Evolutionary conservation across 2,113 vertebrate species (phyloP).

Genomic region (Notarius quadriscutis): DNA sequence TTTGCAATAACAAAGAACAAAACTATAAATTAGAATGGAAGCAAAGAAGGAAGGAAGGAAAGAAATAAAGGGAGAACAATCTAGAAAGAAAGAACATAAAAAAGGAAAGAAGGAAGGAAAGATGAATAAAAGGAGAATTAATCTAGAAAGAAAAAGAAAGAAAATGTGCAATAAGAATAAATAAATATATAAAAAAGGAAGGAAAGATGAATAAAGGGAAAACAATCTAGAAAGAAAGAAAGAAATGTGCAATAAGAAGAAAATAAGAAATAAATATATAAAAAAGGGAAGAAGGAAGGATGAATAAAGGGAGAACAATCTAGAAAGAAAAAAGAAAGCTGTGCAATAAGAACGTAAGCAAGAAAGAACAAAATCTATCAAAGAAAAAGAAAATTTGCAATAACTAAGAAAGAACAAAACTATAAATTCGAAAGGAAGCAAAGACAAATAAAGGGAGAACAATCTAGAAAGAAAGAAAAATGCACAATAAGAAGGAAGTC

Average conservation of each 20-base stretch:
- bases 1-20: too few relatives aligned
- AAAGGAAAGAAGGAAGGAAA: neutral
- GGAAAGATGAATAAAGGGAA: neutral
- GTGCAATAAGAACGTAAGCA: neutral
- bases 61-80: too few relatives aligned
- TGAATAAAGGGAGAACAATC: neutral
- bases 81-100: neutral
- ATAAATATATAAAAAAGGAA: too few relatives aligned
- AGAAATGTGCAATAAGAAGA: neutral
- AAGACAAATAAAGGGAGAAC: neutral
- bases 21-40: too few relatives aligned
- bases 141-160: neutral
- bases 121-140: neutral
- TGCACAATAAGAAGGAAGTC: neutral
- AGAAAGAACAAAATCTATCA: neutral
- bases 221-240: neutral
- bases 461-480: neutral
- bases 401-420: too few relatives aligned
- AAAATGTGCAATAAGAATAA: neutral
- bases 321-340: neutral
- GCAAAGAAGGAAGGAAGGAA: neutral
- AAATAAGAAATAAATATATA: too few relatives aligned
- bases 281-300: neutral
- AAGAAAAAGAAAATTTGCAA: too few relatives aligned
- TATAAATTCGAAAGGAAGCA: neutral